Evolutionary conservation across 2,113 vertebrate species (phyloP).

Genomic region (Chaenogobius annularis): DNA sequence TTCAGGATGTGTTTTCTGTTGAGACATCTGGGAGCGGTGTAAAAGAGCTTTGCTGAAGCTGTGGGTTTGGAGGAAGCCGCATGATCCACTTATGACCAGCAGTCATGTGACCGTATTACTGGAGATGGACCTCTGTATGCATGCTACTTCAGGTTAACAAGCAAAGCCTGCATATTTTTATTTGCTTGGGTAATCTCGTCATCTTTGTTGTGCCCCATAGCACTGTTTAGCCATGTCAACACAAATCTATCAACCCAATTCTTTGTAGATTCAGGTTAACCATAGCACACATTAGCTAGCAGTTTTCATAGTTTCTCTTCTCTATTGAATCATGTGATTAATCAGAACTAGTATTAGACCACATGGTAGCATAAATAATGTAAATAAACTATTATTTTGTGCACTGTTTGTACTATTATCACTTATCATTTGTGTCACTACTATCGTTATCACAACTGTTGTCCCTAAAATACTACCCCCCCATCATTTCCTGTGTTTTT

Average conservation of each 20-base stretch:
- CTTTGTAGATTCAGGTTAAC: background rate
- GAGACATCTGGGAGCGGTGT: constrained; percentile 12
- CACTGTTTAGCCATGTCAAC: background rate
- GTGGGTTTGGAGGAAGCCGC: constrained; percentile 38
- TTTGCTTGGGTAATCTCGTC: background rate
- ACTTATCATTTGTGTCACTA: no score
- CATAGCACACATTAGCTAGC: background rate
- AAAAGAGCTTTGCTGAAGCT: constrained; percentile 4
- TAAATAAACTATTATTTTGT: no score
- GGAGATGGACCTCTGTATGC: constrained; percentile 11
- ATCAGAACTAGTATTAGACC: no score
- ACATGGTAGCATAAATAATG: no score
- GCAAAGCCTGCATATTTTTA: background rate
- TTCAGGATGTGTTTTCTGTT: constrained; percentile 18
- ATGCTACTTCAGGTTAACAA: constrained; percentile 2
- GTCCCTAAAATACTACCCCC: no score
- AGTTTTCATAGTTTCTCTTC: background rate
- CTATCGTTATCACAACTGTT: no score
- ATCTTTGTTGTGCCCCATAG: background rate
- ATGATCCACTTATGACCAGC: constrained; percentile 63
- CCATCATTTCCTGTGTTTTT: no score
- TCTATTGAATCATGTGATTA: background rate
- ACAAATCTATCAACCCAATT: background rate
- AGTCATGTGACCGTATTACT: constrained; percentile 46
- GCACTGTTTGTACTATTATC: no score